Evolutionary conservation across 1,140 invertebrate genomes (phyloP).

Genomic region (Cydia fagiglandana): DNA sequence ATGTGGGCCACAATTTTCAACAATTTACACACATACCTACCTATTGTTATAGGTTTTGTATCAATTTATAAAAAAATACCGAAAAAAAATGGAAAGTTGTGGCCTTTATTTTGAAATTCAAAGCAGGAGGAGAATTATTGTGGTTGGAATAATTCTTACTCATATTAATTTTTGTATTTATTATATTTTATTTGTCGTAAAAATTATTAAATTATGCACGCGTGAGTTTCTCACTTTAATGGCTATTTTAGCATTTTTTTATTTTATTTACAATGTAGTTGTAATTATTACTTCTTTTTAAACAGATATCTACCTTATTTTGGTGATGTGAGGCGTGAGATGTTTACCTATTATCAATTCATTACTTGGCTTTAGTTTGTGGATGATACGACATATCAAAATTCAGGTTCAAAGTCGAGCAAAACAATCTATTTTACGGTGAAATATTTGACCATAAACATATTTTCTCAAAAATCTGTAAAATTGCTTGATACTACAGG

Average conservation of each 20-base stretch:
- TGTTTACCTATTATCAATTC: neutral
- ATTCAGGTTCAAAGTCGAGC: neutral
- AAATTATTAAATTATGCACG: neutral
- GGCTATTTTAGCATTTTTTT: neutral
- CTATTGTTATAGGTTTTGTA: neutral
- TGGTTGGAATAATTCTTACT: constrained; percentile 43
- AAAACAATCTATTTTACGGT: neutral
- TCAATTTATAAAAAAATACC: neutral
- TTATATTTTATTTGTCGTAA: neutral
- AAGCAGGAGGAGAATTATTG: constrained; percentile 33
- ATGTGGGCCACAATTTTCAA: neutral
- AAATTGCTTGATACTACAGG: neutral
- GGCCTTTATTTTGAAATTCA: neutral
- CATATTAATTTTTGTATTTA: constrained; percentile 41
- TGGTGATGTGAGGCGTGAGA: neutral
- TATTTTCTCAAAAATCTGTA: neutral
- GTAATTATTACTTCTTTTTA: neutral
- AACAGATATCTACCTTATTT: neutral
- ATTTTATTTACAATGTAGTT: neutral
- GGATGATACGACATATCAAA: constrained; percentile 11
- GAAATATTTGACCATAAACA: neutral
- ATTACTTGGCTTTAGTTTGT: neutral
- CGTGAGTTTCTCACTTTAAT: neutral
- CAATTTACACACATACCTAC: neutral
- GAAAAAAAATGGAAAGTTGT: neutral